phyloP scores from a whole-genome alignment of 2,113 vertebrate species.

The Seriola rivoliana region DNA sequence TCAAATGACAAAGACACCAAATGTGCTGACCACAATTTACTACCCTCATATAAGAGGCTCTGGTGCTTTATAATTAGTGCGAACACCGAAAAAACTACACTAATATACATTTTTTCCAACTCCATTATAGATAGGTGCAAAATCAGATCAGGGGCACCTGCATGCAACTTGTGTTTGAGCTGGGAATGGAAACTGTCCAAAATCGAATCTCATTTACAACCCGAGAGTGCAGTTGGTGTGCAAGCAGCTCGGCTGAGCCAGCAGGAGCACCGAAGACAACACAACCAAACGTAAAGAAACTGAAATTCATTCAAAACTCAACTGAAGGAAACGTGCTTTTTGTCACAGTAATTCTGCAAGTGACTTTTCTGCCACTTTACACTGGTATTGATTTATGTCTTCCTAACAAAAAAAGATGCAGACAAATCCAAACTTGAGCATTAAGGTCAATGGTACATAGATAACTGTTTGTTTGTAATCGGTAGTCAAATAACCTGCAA shows the following conservation, averaged over 20 bases:
- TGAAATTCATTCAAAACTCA: not conserved
- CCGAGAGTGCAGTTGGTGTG: not conserved
- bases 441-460: too few species aligned
- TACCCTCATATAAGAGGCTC: not conserved
- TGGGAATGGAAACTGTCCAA: not conserved
- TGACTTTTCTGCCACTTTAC: not conserved
- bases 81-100: not conserved
- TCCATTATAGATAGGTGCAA: not conserved
- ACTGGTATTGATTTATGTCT: not conserved
- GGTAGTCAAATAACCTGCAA: too few species aligned
- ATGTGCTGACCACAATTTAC: not conserved
- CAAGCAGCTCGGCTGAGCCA: not conserved
- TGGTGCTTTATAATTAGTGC: not conserved
- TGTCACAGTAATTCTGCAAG: too few species aligned
- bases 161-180: not conserved
- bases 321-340: slow-evolving; percentile 4
- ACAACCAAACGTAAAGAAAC: slow-evolving; percentile 6
- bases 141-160: not conserved
- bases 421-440: not conserved
- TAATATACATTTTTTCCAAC: not conserved
- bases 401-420: not conserved
- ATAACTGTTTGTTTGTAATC: not conserved
- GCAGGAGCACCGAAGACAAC: not conserved
- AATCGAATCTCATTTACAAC: not conserved
- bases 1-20: not conserved